Evolutionary conservation across 2,888 invertebrate genomes (phyloP).

Genomic region (Caenorhabditis macrosperma): DNA sequence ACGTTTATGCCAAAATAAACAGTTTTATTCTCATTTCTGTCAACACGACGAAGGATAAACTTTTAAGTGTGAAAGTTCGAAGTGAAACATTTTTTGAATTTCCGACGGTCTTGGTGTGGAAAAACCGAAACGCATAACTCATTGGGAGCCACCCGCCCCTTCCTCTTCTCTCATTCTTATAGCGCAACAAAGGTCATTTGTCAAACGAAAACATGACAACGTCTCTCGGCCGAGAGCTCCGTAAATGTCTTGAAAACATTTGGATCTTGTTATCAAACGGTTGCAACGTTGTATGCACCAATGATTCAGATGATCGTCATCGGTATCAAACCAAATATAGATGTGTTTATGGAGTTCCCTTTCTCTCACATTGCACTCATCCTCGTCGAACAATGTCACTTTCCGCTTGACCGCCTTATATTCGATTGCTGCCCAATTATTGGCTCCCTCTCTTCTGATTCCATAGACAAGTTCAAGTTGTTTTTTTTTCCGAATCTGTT

Average conservation of each 20-base stretch:
- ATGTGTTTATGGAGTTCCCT: conserved; percentile 16
- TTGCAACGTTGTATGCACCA: neutral
- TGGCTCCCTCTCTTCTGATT: no score
- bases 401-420: no score
- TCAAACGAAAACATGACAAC: neutral
- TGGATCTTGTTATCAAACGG: neutral
- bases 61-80: conserved; percentile 4
- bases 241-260: conserved; percentile 3
- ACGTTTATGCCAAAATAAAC: conserved; percentile 58
- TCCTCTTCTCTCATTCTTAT: conserved; percentile 3
- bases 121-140: conserved; percentile 19
- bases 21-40: conserved; percentile 49
- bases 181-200: conserved; percentile 27
- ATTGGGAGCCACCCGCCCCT: conserved; percentile 17
- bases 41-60: conserved; percentile 28
- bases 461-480: no score
- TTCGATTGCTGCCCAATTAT: neutral
- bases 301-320: conserved; percentile 8
- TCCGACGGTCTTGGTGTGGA: neutral
- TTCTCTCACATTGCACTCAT: neutral
- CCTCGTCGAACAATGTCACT: no score
- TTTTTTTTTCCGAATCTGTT: neutral
- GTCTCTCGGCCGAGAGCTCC: neutral
- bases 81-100: neutral
- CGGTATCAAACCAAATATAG: conserved; percentile 7